Base-by-base conservation (phyloP, 2,113 vertebrate species). In the Siniperca knerii region DNA sequence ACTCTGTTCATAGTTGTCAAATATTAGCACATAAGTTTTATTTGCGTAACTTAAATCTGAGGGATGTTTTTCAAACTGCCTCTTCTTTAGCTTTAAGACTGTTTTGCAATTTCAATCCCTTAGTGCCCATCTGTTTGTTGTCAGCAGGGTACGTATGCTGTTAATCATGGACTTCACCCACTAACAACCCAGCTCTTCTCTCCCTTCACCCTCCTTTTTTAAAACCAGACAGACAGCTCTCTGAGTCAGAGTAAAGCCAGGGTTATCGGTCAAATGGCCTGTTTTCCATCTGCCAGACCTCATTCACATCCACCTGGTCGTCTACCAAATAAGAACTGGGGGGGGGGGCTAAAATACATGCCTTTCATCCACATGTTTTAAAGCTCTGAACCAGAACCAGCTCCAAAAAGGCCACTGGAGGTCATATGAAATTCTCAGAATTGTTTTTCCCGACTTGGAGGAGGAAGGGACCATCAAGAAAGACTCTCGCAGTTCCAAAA, bases 321-420 rank as follows among this genome's bases (percentile, higher is more conserved):
- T 67, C 42, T 2, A 55, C 20, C 6, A 9, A 69, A 67, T 7
- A 80, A 55, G 29, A 78, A 4, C n/a, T 13, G 6, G 2, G 40
- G 44, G 8, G 8, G 33, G 6, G 3, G 55, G 46, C 29, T n/a
- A 12, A 42, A 79, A 58, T 16, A 54, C 54, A 20, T 72, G 54
- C 65, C 82, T 92, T 88, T 88, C 60, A 88, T 85, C 75, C 68
- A 75, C 37, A 76, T 89, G 74, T 79, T 89, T 90, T 87, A 77
- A 72, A 71, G 68, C 60, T 73, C n/a, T 55, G 33, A 57, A 87
- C 29, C 13, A 81, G 62, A 75, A 61, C 57, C 61, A 83, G 29
- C 76, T 76, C 81, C 0, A 25, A 7, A 29, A n/a, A 73, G 81
- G 68, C 79, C 62, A 48, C n/a, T 69, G 54, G 70, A 81, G 87